Evolutionary conservation across 1,140 invertebrate species (phyloP).

Genomic region (Plodia interpunctella): DNA sequence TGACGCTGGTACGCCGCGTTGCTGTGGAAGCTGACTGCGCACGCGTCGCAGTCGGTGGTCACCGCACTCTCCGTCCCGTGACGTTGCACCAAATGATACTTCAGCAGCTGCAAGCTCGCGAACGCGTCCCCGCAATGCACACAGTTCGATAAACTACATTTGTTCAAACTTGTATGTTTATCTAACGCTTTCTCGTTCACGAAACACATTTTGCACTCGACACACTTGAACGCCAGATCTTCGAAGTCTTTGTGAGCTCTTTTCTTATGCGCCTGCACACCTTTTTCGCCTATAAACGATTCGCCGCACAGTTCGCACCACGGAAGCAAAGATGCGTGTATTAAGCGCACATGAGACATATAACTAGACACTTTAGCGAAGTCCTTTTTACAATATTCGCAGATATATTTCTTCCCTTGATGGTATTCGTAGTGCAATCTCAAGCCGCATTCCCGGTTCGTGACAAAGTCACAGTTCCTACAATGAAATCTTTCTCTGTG

Average conservation of each 20-base stretch:
- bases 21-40: constrained; percentile 17
- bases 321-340: constrained; percentile 3
- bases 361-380: constrained; percentile 7
- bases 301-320: constrained; percentile 7
- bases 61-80: background rate
- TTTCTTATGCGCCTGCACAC: background rate
- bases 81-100: background rate
- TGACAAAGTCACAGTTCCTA: background rate
- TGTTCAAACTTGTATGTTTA: background rate
- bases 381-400: background rate
- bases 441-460: background rate
- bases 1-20: constrained; percentile 8
- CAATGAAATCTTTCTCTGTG: background rate
- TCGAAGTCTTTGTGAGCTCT: background rate
- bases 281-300: constrained; percentile 3
- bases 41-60: background rate
- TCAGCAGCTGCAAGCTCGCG: background rate
- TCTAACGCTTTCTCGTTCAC: background rate
- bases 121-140: constrained; percentile 8
- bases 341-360: constrained; percentile 29
- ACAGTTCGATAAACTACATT: background rate
- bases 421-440: background rate
- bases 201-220: background rate
- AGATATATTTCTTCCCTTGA: background rate
- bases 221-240: background rate